phyloP scores from a whole-genome alignment of 2,888 invertebrate genomes.

The Panorpa germanica region DNA sequence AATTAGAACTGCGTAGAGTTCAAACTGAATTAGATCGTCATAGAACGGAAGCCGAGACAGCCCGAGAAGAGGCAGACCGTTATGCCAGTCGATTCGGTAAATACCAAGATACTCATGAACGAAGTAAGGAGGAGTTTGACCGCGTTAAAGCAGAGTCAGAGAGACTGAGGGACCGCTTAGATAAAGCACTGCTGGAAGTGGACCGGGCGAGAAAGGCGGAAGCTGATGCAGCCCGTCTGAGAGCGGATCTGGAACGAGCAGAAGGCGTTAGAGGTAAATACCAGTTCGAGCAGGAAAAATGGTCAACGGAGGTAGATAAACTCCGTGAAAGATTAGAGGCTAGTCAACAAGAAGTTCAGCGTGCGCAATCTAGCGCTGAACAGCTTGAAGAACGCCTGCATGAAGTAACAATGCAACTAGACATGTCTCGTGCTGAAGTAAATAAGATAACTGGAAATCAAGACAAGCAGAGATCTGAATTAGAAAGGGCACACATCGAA shows the following conservation, averaged over 20 bases:
- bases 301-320: slow-evolving; percentile 45
- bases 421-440: slow-evolving; percentile 60
- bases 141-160: slow-evolving; percentile 64
- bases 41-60: slow-evolving; percentile 51
- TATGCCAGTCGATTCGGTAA: slow-evolving; percentile 53
- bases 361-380: slow-evolving; percentile 38
- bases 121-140: slow-evolving; percentile 57
- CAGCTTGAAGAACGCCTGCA: slow-evolving; percentile 59
- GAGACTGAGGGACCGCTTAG: slow-evolving; percentile 56
- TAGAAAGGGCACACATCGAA: slow-evolving; percentile 73
- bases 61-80: slow-evolving; percentile 61
- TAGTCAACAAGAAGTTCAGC: slow-evolving; percentile 54
- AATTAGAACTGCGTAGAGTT: slow-evolving; percentile 62
- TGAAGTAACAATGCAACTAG: slow-evolving; percentile 63
- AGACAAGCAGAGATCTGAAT: slow-evolving; percentile 61
- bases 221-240: slow-evolving; percentile 42
- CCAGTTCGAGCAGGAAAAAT: slow-evolving; percentile 52
- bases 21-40: slow-evolving; percentile 57
- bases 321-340: slow-evolving; percentile 58
- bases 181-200: slow-evolving; percentile 63
- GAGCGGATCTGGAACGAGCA: slow-evolving; percentile 50
- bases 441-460: slow-evolving; percentile 52
- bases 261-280: slow-evolving; percentile 66
- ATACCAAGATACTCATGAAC: slow-evolving; percentile 47
- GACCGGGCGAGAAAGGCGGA: slow-evolving; percentile 54